These are phyloP conservation scores for Nematostella vectensis DNA, from an alignment of 92 coral and sea anemone species.

Conservation along the genomic window DNA sequence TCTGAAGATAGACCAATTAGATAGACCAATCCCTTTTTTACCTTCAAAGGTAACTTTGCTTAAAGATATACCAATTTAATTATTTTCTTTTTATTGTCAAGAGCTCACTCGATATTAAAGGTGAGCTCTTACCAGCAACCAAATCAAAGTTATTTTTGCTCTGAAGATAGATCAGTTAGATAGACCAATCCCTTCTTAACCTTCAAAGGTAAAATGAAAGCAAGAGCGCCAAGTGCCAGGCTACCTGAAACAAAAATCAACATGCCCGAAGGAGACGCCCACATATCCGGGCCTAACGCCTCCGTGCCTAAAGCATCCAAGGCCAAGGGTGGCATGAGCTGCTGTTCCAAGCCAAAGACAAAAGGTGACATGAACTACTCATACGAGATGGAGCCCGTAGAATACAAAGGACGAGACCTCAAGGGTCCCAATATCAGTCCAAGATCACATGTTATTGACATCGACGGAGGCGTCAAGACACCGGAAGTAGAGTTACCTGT, in stretches of 20 bases:
- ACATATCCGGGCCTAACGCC: background rate
- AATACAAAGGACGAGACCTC: background rate
- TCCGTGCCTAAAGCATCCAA: slow-evolving; percentile 1
- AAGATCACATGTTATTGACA: slow-evolving; percentile 20
- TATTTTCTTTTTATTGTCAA: no score
- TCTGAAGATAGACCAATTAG: no score
- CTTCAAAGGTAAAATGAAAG: slow-evolving; percentile 3
- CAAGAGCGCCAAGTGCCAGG: background rate
- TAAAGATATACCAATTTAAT: no score
- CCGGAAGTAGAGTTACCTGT: slow-evolving; percentile 13
- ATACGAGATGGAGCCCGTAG: slow-evolving; percentile 19
- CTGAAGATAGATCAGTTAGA: no score
- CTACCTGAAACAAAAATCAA: background rate
- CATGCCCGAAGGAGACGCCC: slow-evolving; percentile 4
- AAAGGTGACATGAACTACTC: slow-evolving; percentile 21
- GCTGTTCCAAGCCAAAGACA: slow-evolving; percentile 25
- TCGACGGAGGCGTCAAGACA: slow-evolving; percentile 19
- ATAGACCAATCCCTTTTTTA: background rate
- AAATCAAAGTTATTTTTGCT: background rate
- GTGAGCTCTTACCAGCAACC: slow-evolving; percentile 20
- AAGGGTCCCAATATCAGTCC: slow-evolving; percentile 13
- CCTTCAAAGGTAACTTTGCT: background rate
- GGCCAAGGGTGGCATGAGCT: slow-evolving; percentile 13
- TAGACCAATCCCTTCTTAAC: background rate
- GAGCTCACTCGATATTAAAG: slow-evolving; percentile 23